Conservation (phyloP, 2,888 invertebrate genomes). For the Drosophila mulleri region DNA sequence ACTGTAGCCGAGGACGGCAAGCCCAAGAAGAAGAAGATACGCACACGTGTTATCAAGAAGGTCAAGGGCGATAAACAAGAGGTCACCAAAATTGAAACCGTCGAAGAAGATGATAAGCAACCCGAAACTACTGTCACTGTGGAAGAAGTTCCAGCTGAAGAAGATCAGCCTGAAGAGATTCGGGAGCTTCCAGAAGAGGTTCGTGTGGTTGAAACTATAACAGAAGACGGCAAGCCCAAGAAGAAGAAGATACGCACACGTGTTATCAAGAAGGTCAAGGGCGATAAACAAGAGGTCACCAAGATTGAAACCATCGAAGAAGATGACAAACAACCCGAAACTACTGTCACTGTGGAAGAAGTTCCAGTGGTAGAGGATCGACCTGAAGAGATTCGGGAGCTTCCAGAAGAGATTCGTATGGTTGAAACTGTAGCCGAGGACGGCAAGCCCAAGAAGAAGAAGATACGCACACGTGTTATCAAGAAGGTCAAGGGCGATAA, state of each 20-base stretch:
- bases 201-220: constrained; percentile 47
- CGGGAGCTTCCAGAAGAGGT: constrained; percentile 65
- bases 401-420: constrained; percentile 64
- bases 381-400: constrained; percentile 48
- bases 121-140: constrained; percentile 63
- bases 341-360: constrained; percentile 64
- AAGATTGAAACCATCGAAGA: constrained; percentile 71
- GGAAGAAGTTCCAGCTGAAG: constrained; percentile 46
- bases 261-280: constrained; percentile 65
- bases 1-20: constrained; percentile 58
- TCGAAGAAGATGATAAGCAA: constrained; percentile 66
- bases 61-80: constrained; percentile 69
- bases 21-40: constrained; percentile 58
- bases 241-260: constrained; percentile 68
- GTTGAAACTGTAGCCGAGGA: constrained; percentile 61
- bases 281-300: constrained; percentile 64
- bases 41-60: constrained; percentile 70
- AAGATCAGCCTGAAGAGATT: constrained; percentile 42
- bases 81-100: constrained; percentile 69
- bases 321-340: constrained; percentile 55
- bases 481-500: constrained; percentile 70
- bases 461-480: constrained; percentile 65
- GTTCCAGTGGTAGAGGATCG: constrained; percentile 37
- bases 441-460: constrained; percentile 58
- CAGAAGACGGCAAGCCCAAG: constrained; percentile 52